phyloP scores from a whole-genome alignment of 1,140 invertebrate genomes.

The Trichoplusia ni region DNA sequence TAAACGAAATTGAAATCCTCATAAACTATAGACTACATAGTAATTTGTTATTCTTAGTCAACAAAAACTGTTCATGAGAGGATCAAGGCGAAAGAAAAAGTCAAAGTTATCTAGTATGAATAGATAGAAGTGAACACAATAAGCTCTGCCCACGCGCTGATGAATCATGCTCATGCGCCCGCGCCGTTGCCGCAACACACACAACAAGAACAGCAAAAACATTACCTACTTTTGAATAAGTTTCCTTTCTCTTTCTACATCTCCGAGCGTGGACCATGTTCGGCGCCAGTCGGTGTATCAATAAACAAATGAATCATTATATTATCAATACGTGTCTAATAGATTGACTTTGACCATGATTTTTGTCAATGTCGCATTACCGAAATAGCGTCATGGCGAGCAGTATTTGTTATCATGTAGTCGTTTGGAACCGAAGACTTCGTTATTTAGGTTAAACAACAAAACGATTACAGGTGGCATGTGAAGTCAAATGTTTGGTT shows the following conservation, averaged over 20 bases:
- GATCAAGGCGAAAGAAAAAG: slow-evolving; percentile 58
- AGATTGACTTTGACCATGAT: slow-evolving; percentile 40
- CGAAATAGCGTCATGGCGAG: neutral
- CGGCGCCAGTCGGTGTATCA: slow-evolving; percentile 61
- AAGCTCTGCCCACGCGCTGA: slow-evolving; percentile 73
- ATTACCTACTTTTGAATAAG: slow-evolving; percentile 81
- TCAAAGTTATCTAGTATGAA: slow-evolving; percentile 66
- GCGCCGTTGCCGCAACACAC: slow-evolving; percentile 52
- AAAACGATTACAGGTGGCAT: no score
- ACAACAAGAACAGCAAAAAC: slow-evolving; percentile 73
- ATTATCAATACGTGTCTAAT: slow-evolving; percentile 38
- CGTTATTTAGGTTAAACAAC: neutral
- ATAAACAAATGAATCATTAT: slow-evolving; percentile 47
- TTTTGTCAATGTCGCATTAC: slow-evolving; percentile 28
- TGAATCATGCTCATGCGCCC: slow-evolving; percentile 65
- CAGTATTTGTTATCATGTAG: neutral
- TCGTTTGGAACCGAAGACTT: neutral
- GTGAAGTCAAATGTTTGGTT: no score
- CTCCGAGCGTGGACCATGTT: slow-evolving; percentile 54
- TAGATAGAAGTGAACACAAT: slow-evolving; percentile 68
- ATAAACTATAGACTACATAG: slow-evolving; percentile 10
- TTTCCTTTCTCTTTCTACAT: slow-evolving; percentile 81
- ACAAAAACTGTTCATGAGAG: slow-evolving; percentile 41
- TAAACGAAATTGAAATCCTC: slow-evolving; percentile 24
- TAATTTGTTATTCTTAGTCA: slow-evolving; percentile 29